Evolutionary conservation across 2,797 vertebrate genomes (phyloP), one percentile per base, ranked within the genome.

Genomic region (Sebastes matsubarae): DNA sequence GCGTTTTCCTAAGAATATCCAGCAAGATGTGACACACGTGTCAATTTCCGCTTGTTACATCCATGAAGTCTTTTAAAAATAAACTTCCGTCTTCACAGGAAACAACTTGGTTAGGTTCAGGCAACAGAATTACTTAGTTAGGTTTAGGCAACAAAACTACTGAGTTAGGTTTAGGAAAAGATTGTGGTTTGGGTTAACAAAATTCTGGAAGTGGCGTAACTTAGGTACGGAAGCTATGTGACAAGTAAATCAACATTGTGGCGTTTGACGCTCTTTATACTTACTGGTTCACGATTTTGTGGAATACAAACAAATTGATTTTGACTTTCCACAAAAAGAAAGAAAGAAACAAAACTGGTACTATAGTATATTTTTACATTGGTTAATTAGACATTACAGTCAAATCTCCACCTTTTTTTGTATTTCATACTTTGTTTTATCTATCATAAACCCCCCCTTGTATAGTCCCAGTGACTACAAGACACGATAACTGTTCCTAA

Each of bases 401-500:
- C 25, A 1, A 34, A 13, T 64, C 5, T 72, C 4, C 3, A 20
- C 11, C 3, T 38, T 65, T 55, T 70, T 20, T 52, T 18, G 20
- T 6, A 27, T 54, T 59, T 77, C 1, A 63, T 22, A 29, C n/a
- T 63, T 42, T 13, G 4, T 67, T 57, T 8, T 8, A 9, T 24
- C 9, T n/a, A 25, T 69, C 10, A 71, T 54, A 6, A 71, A 22
- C 54, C n/a, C 2, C 24, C 20, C 16, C 27, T 27, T 76, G 38
- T 52, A 54, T 32, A 68, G 52, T 34, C 25, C 57, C 10, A 63
- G 24, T 68, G 25, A 65, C 36, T 22, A 46, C 20, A 68, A 78
- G 52, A 79, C 59, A 63, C 24, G 24, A 80, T 81, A 65, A 68
- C 20, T 67, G 34, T 57, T 72, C 27, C 64, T 75, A 59, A 75